A percentile compares a stretch with the other conserved stretches of the same genome.
These are phyloP conservation scores for Mus spicilegus DNA, from an alignment of 2,113 vertebrate species.

Conservation along the genomic window DNA sequence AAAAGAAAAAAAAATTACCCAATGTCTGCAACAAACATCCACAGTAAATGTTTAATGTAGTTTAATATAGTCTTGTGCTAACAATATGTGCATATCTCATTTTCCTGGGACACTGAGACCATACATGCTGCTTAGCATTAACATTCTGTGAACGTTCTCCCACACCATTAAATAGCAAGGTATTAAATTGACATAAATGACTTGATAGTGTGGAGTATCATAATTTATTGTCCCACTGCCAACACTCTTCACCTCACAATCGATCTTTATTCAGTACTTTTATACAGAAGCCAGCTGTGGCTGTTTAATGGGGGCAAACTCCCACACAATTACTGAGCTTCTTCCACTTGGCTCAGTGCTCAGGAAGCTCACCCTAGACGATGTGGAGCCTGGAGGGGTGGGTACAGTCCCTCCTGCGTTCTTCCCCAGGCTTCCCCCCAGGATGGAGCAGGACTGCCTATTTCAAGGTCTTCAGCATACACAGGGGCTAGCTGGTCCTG, in stretches of 20 bases:
- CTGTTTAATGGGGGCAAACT: not conserved
- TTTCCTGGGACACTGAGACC: slow-evolving; percentile 19
- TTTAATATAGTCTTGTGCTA: not conserved
- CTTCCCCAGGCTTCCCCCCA: not conserved
- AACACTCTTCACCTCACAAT: slow-evolving; percentile 17
- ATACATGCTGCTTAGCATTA: slow-evolving; percentile 46
- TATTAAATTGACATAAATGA: slow-evolving; percentile 66
- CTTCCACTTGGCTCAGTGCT: not conserved
- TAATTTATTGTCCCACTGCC: slow-evolving; percentile 38
- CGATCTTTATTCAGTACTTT: not conserved
- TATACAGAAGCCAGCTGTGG: not conserved
- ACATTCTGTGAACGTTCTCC: slow-evolving; percentile 54
- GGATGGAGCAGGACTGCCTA: not conserved
- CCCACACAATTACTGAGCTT: not conserved
- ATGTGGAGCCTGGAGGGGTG: not conserved
- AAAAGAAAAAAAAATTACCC: slow-evolving; percentile 29
- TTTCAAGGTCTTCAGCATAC: not conserved
- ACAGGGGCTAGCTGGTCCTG: not conserved
- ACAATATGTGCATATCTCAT: slow-evolving; percentile 32
- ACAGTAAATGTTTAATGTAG: not conserved
- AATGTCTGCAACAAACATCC: not conserved
- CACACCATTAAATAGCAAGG: slow-evolving; percentile 53
- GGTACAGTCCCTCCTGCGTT: too few species aligned
- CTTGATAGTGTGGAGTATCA: slow-evolving; percentile 41
- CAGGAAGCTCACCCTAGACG: not conserved